Evolutionary conservation across 1,140 invertebrate genomes (phyloP).

Genomic region (Ceratosolen solmsi): DNA sequence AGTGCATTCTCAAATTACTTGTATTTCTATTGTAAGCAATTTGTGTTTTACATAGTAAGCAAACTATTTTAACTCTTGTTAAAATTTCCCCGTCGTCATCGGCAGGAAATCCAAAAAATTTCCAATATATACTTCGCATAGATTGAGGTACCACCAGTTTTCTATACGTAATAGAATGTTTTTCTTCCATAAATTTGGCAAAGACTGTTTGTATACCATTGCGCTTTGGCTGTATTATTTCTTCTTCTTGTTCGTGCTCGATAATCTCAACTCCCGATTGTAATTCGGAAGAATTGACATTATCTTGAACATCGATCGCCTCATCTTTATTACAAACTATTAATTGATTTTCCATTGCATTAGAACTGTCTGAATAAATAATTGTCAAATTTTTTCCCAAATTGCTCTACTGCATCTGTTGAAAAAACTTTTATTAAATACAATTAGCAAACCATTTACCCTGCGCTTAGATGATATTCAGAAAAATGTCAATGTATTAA

Average conservation of each 20-base stretch:
- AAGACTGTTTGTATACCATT: constrained; percentile 66
- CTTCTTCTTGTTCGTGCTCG: constrained; percentile 21
- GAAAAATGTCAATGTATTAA: not conserved
- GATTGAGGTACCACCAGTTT: constrained; percentile 75
- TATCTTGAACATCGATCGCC: not conserved
- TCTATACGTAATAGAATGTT: constrained; percentile 71
- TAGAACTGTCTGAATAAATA: not conserved
- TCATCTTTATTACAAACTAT: constrained; percentile 9
- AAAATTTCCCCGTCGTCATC: constrained; percentile 77
- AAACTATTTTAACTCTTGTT: constrained; percentile 79
- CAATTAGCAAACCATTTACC: not conserved
- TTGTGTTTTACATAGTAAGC: constrained; percentile 77
- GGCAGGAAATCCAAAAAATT: constrained; percentile 79
- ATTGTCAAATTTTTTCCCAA: not conserved
- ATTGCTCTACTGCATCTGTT: not conserved
- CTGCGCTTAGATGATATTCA: not conserved
- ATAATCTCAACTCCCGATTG: constrained; percentile 18
- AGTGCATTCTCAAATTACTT: constrained; percentile 77
- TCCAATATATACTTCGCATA: constrained; percentile 80
- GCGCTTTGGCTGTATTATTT: constrained; percentile 25
- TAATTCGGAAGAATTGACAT: not conserved
- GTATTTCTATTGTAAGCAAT: constrained; percentile 79
- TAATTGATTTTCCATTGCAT: constrained; percentile 20
- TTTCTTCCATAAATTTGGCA: constrained; percentile 71
- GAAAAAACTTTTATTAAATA: not conserved